A percentile compares a stretch with the other conserved stretches of the same genome.
Evolutionary conservation across 2,113 vertebrate species (phyloP).

Genomic region (Stigmatopora argus): DNA sequence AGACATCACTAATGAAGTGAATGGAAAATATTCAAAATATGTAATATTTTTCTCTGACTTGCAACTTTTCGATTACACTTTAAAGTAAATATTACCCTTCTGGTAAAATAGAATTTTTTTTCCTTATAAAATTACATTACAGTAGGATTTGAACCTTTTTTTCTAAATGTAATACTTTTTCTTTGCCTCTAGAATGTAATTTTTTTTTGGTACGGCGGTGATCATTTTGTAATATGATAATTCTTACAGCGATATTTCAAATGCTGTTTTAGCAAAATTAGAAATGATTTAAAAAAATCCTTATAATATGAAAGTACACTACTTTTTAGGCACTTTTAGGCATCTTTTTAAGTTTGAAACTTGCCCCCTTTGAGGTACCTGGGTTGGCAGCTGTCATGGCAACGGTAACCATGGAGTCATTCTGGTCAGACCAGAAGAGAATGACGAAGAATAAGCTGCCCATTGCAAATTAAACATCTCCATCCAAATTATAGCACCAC

Average conservation of each 20-base stretch:
- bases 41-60: too few species aligned
- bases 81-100: too few species aligned
- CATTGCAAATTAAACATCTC: not conserved
- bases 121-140: too few species aligned
- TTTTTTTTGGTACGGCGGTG: not conserved
- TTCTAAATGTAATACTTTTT: not conserved
- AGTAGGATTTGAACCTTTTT: too few species aligned
- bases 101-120: too few species aligned
- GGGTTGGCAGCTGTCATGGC: not conserved
- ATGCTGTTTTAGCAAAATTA: not conserved
- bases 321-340: not conserved
- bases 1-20: too few species aligned
- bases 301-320: not conserved
- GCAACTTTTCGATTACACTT: too few species aligned
- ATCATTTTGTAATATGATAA: not conserved
- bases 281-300: not conserved
- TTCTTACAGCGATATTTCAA: not conserved
- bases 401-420: not conserved
- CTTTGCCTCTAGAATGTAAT: not conserved
- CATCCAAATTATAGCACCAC: slow-evolving; percentile 1
- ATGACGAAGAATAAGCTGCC: not conserved
- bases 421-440: not conserved
- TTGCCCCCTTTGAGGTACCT: not conserved
- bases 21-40: too few species aligned
- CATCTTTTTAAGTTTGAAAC: not conserved